A percentile compares a stretch with the other conserved stretches of the same genome.
phyloP scores from a whole-genome alignment of 2,888 invertebrate genomes.

The Cephus rjabovi region DNA sequence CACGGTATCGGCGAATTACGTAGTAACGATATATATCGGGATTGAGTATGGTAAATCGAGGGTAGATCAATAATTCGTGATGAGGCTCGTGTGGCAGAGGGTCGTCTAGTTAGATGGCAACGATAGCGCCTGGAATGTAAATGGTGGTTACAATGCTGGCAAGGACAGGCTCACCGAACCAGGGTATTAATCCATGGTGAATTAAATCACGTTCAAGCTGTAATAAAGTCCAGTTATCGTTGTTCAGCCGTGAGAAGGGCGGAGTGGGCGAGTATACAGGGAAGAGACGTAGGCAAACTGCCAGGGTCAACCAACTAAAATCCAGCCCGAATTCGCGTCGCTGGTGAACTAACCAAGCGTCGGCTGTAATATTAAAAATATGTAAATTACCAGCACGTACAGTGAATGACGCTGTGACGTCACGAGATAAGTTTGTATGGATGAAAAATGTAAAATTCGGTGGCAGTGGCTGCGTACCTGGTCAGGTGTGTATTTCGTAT shows the following conservation, averaged over 20 bases:
- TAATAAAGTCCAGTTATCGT: not conserved
- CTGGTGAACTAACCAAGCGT: not conserved
- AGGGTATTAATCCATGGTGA: not conserved
- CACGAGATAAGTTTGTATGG: not conserved
- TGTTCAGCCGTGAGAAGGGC: not conserved
- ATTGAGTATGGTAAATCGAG: not conserved
- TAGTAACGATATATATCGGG: not conserved
- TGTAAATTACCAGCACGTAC: not conserved
- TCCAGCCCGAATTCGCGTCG: not conserved
- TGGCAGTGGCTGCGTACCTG: not conserved
- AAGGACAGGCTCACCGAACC: not conserved
- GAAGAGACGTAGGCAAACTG: not conserved
- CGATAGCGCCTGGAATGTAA: not conserved
- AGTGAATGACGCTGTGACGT: not conserved
- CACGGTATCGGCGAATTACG: not conserved
- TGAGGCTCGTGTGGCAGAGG: not conserved
- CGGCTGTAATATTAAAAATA: not conserved
- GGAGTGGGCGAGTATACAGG: not conserved
- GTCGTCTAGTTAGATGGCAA: not conserved
- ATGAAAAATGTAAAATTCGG: not conserved
- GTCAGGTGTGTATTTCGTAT: not conserved
- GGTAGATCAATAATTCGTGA: not conserved
- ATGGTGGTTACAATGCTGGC: not conserved
- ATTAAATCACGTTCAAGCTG: not conserved
- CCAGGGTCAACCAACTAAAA: not conserved